These are phyloP conservation scores for Morone chrysops DNA, from an alignment of 2,113 vertebrate genomes.

Conservation along the genomic window DNA sequence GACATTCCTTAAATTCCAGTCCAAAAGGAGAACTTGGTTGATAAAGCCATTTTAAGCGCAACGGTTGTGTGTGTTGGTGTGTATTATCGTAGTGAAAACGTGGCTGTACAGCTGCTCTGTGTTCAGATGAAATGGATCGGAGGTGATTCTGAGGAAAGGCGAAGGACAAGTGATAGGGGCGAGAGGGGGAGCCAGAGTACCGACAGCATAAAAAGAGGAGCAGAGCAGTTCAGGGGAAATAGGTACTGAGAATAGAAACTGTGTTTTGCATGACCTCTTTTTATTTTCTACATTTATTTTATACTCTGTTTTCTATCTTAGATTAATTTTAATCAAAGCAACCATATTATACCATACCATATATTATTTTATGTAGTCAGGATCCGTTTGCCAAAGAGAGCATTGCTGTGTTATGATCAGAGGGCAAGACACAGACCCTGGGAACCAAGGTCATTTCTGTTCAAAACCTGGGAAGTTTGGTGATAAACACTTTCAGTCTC, in stretches of 20 bases:
- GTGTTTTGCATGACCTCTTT: too few species aligned
- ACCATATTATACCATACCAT: too few species aligned
- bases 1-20: conserved; percentile 49
- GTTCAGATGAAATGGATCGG: conserved; percentile 36
- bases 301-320: too few species aligned
- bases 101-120: conserved; percentile 21
- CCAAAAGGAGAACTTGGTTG: conserved; percentile 31
- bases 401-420: too few species aligned
- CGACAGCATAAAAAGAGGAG: conserved; percentile 22
- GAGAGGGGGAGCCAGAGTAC: neutral
- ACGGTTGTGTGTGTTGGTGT: neutral
- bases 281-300: too few species aligned
- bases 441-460: too few species aligned
- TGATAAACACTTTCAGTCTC: too few species aligned
- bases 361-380: too few species aligned
- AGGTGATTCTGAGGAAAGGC: conserved; percentile 40
- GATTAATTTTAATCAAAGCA: too few species aligned
- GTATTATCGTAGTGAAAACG: neutral
- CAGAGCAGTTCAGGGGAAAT: conserved; percentile 25
- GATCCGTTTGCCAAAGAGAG: too few species aligned
- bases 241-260: neutral
- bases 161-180: neutral
- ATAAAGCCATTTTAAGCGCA: conserved; percentile 17
- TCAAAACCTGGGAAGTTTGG: too few species aligned
- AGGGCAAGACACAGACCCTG: too few species aligned